phyloP scores from a whole-genome alignment of 2,888 invertebrate genomes.

The Chydorus sphaericus region DNA sequence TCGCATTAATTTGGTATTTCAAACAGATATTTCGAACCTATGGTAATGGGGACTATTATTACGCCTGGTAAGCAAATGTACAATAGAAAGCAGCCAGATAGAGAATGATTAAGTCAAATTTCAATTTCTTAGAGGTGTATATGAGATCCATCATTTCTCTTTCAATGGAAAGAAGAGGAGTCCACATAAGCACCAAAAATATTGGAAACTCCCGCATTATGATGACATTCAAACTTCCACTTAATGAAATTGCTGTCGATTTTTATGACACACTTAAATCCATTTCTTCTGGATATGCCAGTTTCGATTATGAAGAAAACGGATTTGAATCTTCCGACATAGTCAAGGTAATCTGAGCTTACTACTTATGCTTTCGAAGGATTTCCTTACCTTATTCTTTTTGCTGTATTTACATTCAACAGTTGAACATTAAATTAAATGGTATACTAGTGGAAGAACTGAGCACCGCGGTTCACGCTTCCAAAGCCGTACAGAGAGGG shows the following conservation, averaged over 20 bases:
- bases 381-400: slow-evolving; percentile 10
- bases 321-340: slow-evolving; percentile 63
- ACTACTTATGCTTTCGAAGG: slow-evolving; percentile 17
- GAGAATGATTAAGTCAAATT: slow-evolving; percentile 7
- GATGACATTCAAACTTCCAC: slow-evolving; percentile 66
- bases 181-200: slow-evolving; percentile 50
- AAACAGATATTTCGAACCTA: slow-evolving; percentile 49
- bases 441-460: slow-evolving; percentile 67
- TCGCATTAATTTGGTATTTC: background rate
- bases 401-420: slow-evolving; percentile 21
- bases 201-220: slow-evolving; percentile 71
- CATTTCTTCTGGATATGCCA: slow-evolving; percentile 83
- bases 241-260: slow-evolving; percentile 86
- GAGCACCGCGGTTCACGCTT: slow-evolving; percentile 59
- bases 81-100: background rate
- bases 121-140: slow-evolving; percentile 38
- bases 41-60: slow-evolving; percentile 77
- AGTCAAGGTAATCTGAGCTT: slow-evolving; percentile 45
- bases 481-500: slow-evolving; percentile 47
- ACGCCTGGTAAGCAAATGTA: slow-evolving; percentile 42
- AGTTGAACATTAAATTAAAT: slow-evolving; percentile 67
- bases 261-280: slow-evolving; percentile 87
- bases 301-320: slow-evolving; percentile 80
- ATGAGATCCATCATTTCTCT: slow-evolving; percentile 52
- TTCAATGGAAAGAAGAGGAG: slow-evolving; percentile 58